Percentiles rank a stretch among this genome's conserved stretches.
phyloP scores from a whole-genome alignment of 2,888 invertebrate genomes.

The Aproaerema taeniolella region DNA sequence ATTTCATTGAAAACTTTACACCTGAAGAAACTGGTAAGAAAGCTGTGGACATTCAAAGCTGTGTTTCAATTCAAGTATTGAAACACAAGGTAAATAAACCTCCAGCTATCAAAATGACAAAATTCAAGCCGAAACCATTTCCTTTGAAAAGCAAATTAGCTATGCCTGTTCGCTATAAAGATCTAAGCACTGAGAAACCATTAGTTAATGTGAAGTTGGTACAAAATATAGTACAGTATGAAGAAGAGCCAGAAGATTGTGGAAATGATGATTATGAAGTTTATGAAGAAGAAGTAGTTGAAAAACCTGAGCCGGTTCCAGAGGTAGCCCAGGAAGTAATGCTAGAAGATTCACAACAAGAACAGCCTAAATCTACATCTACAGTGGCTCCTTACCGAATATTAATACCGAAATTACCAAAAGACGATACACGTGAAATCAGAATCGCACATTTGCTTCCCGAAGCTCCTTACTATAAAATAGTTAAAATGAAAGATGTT shows the following conservation, averaged over 20 bases:
- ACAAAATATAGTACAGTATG: slow-evolving; percentile 3
- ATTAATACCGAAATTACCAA: slow-evolving; percentile 39
- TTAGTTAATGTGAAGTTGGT: slow-evolving; percentile 37
- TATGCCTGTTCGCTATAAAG: slow-evolving; percentile 46
- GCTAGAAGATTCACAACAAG: slow-evolving; percentile 39
- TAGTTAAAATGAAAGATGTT: slow-evolving; percentile 49
- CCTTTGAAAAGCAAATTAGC: slow-evolving; percentile 23
- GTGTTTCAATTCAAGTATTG: slow-evolving; percentile 25
- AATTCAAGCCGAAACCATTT: slow-evolving; percentile 27
- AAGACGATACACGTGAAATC: slow-evolving; percentile 30
- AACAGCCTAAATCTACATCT: slow-evolving; percentile 12
- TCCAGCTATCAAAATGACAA: slow-evolving; percentile 41
- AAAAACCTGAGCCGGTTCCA: slow-evolving; percentile 34
- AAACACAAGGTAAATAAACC: slow-evolving; percentile 22
- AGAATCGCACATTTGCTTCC: slow-evolving; percentile 49
- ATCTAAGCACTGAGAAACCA: slow-evolving; percentile 21
- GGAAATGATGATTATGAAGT: background rate
- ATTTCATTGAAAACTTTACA: slow-evolving; percentile 56
- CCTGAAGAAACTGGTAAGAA: slow-evolving; percentile 38
- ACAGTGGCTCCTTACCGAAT: slow-evolving; percentile 33
- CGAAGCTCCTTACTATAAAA: slow-evolving; percentile 57
- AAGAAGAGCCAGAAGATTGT: no score
- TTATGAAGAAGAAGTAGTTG: background rate
- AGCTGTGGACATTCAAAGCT: slow-evolving; percentile 14
- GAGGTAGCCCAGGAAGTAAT: slow-evolving; percentile 59